These are phyloP conservation scores for Anguilla megastoma DNA, from an alignment of 2,797 vertebrate species.

Conservation along the genomic window DNA sequence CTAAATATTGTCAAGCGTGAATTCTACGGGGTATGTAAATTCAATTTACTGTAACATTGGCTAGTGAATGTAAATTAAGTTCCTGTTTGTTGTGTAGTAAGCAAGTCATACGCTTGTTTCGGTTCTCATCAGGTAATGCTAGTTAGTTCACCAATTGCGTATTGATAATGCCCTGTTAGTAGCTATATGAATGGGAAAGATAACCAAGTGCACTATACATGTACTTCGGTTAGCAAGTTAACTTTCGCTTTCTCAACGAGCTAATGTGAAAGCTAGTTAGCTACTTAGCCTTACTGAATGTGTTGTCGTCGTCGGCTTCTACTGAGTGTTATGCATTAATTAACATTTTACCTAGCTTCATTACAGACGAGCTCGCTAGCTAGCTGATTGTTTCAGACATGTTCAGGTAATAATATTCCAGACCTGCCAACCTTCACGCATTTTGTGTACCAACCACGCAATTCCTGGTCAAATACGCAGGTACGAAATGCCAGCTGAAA, in stretches of 20 bases:
- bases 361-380: too few species aligned
- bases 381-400: too few species aligned
- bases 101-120: background rate
- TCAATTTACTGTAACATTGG: background rate
- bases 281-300: background rate
- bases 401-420: too few species aligned
- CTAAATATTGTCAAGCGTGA: background rate
- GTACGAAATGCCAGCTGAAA: too few species aligned
- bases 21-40: background rate
- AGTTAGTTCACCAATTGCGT: background rate
- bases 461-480: too few species aligned
- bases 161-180: background rate
- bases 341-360: too few species aligned
- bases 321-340: too few species aligned
- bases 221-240: background rate
- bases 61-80: background rate
- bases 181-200: background rate
- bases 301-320: too few species aligned
- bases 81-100: background rate
- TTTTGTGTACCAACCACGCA: too few species aligned
- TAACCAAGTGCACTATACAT: background rate
- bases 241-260: background rate
- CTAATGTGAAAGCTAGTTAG: background rate
- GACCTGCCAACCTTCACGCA: too few species aligned
- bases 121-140: background rate